phyloP scores from a whole-genome alignment of 2,888 invertebrate species.

The Papilio elwesi region DNA sequence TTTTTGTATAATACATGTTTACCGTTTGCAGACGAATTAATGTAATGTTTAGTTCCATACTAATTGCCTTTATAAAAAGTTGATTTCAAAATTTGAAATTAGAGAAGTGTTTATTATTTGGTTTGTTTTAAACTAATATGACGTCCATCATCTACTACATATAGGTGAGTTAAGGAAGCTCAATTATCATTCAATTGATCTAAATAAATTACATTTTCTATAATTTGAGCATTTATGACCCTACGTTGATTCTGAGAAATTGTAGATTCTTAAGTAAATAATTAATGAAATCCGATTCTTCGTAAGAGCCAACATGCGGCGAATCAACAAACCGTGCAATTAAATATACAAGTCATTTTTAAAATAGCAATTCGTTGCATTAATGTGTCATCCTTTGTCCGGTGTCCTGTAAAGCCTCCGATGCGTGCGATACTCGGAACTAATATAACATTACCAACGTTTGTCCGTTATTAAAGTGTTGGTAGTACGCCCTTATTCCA shows the following conservation, averaged over 20 bases:
- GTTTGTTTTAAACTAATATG: no score
- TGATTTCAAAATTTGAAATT: no score
- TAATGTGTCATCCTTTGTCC: slow-evolving; percentile 56
- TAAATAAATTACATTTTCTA: no score
- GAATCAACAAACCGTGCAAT: slow-evolving; percentile 11
- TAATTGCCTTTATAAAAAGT: no score
- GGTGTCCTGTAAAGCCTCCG: slow-evolving; percentile 53
- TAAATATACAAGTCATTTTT: slow-evolving; percentile 47
- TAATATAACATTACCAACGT: slow-evolving; percentile 34
- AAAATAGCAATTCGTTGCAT: slow-evolving; percentile 37
- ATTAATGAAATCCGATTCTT: neutral
- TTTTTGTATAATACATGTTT: no score
- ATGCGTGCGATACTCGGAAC: slow-evolving; percentile 50
- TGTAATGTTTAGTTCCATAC: no score
- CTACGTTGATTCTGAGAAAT: neutral
- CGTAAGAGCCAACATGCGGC: neutral
- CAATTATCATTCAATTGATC: no score
- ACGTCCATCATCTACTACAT: no score
- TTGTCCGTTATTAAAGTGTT: slow-evolving; percentile 23
- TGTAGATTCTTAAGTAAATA: neutral
- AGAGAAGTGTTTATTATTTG: no score
- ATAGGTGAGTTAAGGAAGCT: no score
- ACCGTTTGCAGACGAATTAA: no score
- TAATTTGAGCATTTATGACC: no score
- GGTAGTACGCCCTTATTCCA: slow-evolving; percentile 37